A percentile compares a stretch with the other conserved stretches of the same genome.
Conservation (phyloP, 2,113 vertebrate genomes). For the Lepisosteus oculatus region DNA sequence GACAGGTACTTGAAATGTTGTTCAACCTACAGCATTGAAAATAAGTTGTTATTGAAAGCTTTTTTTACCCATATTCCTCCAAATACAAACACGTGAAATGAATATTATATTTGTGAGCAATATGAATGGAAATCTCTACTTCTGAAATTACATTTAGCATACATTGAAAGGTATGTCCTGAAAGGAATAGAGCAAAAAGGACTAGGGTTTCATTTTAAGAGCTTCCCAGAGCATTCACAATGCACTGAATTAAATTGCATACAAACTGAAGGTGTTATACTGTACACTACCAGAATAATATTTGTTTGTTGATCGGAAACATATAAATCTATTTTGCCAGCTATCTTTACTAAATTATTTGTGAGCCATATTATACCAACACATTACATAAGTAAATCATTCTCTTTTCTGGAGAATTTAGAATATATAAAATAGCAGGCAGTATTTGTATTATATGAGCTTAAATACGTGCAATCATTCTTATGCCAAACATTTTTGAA, state of each 20-base stretch:
- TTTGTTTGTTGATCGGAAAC: too few relatives aligned
- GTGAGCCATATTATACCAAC: neutral
- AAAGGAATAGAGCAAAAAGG: neutral
- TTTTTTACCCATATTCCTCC: too few relatives aligned
- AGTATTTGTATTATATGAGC: neutral
- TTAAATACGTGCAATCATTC: too few relatives aligned
- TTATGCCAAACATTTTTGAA: too few relatives aligned
- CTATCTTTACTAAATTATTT: neutral
- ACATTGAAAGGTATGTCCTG: neutral
- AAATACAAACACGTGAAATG: too few relatives aligned
- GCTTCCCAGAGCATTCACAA: neutral
- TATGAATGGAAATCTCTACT: too few relatives aligned
- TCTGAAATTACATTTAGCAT: too few relatives aligned
- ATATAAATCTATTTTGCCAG: neutral
- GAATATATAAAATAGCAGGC: neutral
- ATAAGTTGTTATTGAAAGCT: neutral
- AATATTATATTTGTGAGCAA: too few relatives aligned
- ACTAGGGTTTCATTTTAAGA: neutral
- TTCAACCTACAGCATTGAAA: neutral
- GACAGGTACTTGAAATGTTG: neutral
- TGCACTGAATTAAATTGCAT: neutral
- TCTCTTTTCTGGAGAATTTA: slow-evolving; percentile 9
- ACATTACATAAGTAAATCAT: neutral
- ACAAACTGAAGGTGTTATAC: neutral
- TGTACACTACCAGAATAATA: too few relatives aligned